phyloP scores from a whole-genome alignment of 2,113 vertebrate genomes.

The Bucco capensis region DNA sequence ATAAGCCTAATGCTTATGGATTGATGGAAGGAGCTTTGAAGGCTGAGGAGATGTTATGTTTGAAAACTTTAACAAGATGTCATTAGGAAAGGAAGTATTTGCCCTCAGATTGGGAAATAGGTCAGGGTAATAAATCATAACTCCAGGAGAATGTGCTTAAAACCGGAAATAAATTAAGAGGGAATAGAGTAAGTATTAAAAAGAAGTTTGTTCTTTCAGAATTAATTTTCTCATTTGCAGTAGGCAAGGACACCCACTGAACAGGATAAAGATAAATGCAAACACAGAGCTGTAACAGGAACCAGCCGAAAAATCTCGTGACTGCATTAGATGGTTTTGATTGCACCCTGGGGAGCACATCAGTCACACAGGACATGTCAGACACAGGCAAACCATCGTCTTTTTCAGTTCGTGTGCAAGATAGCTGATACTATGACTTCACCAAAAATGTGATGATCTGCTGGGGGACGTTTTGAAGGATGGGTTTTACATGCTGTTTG shows the following conservation, averaged over 20 bases:
- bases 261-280: neutral
- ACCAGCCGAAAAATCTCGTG: neutral
- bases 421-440: neutral
- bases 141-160: neutral
- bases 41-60: neutral
- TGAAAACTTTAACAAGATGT: conserved; percentile 6
- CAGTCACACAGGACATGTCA: accelerated
- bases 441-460: neutral
- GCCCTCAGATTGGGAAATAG: neutral
- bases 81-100: conserved; percentile 37
- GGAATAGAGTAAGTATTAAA: neutral
- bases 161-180: neutral
- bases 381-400: neutral
- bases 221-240: neutral
- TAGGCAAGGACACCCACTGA: neutral
- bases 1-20: neutral
- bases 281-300: neutral
- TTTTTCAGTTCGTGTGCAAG: neutral
- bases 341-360: neutral
- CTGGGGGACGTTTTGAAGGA: neutral
- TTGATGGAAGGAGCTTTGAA: neutral
- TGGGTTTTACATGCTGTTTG: neutral
- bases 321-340: neutral
- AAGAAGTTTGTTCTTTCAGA: neutral
- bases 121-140: neutral